Base-by-base conservation (phyloP, 2,113 vertebrate genomes). In the Xyliphius kryptos region DNA sequence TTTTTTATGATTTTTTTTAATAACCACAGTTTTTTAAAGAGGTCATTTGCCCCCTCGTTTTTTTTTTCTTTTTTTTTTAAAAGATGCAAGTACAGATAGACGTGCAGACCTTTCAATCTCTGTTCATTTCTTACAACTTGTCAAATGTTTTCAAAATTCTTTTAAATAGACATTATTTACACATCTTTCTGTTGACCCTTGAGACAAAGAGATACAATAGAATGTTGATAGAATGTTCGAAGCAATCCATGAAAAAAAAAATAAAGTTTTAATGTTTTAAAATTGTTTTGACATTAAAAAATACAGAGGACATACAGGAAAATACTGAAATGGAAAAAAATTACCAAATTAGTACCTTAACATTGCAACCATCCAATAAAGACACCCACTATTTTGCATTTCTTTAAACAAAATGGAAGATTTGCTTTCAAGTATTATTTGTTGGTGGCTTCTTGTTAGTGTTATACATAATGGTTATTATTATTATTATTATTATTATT, bases 51-150 rank as follows among this genome's bases (percentile, higher is more conserved):
- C 74, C 74, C 75, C 78, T 75, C 69, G 79, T 71, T 71, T 66
- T 81, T 85, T 84, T 40, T 72, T 85, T 84, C 37, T 72, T 37
- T 49, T 54, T 60, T 74, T 77, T 78, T 77, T 87, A 81, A 76
- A 81, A 85, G 85, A 85, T 89, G 86, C 85, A 86, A 85, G 84
- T 89, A 76, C 76, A 88, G 82, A 89, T 87, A 89, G 81, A 88
- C 86, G 87, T 89, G 87, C 87, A 77, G 70, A 86, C 84, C 80
- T 77, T 79, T 82, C 81, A 71, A 63, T 76, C 82, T 79, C 76
- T 75, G 79, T 77, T 64, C 81, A 79, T 79, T 82, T 79, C 77
- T 82, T 79, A 80, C 80, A 78, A 69, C 56, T 63, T 56, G 56
- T 68, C 26, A 61, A 63, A 55, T 57, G 22, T 57, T 69, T 69